phyloP scores from a whole-genome alignment of 2,113 vertebrate genomes.

The Ochotona curzoniae region DNA sequence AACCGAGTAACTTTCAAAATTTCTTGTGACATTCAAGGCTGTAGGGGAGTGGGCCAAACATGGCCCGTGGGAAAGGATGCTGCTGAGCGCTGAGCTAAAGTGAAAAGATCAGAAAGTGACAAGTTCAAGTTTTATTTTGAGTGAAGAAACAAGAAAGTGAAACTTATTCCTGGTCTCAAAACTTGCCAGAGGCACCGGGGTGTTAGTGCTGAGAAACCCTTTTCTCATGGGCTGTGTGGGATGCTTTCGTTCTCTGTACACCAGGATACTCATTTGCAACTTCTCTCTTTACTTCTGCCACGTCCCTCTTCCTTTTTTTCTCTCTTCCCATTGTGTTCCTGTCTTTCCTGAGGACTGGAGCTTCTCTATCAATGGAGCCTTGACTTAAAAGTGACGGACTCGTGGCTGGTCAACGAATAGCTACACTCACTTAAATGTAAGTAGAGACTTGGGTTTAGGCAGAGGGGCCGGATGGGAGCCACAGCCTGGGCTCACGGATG shows the following conservation, averaged over 20 bases:
- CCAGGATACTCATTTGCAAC: neutral
- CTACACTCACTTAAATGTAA: neutral
- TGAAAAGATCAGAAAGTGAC: slow-evolving; percentile 56
- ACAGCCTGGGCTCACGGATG: no score
- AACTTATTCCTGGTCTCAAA: neutral
- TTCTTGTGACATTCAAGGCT: slow-evolving; percentile 65
- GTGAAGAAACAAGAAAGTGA: slow-evolving; percentile 47
- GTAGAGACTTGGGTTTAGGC: neutral
- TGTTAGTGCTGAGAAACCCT: neutral
- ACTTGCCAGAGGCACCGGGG: neutral
- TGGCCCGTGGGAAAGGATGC: slow-evolving; percentile 30
- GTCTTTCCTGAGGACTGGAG: neutral
- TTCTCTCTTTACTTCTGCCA: neutral
- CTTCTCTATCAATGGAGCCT: neutral
- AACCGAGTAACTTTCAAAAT: slow-evolving; percentile 59
- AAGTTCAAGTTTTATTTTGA: slow-evolving; percentile 54
- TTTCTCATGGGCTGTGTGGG: neutral
- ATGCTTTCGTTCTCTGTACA: neutral
- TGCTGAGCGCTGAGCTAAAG: slow-evolving; percentile 38
- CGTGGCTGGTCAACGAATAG: neutral
- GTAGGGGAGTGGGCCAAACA: slow-evolving; percentile 54
- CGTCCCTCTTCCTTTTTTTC: neutral
- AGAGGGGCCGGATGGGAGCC: neutral
- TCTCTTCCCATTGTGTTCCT: neutral
- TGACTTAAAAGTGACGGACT: neutral